phyloP scores from a whole-genome alignment of 1,140 invertebrate genomes.

The Papilio dardanus region DNA sequence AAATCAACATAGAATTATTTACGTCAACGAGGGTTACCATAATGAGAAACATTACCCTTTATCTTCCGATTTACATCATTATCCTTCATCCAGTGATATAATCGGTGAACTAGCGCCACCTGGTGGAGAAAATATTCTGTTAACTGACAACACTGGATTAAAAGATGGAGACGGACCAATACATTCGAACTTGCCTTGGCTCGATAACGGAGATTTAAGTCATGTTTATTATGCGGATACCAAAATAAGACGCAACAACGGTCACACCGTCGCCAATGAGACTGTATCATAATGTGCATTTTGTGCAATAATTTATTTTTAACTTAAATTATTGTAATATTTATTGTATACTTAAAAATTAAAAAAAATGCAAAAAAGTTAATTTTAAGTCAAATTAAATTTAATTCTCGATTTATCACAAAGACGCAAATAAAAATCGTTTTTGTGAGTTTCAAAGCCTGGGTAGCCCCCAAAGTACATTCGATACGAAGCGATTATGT shows the following conservation, averaged over 20 bases:
- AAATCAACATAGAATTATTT: slow-evolving; percentile 74
- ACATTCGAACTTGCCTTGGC: slow-evolving; percentile 26
- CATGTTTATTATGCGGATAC: slow-evolving; percentile 22
- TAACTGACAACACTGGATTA: slow-evolving; percentile 14
- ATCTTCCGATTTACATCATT: slow-evolving; percentile 40
- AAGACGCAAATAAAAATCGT: no score
- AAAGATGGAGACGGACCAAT: slow-evolving; percentile 19
- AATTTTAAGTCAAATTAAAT: no score
- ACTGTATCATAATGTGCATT: slow-evolving; percentile 10
- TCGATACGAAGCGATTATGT: no score
- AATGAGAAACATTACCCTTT: slow-evolving; percentile 56
- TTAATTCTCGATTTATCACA: no score
- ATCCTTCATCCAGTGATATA: not conserved
- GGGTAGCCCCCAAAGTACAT: no score
- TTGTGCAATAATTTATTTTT: not conserved
- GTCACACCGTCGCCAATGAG: not conserved
- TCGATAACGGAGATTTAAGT: slow-evolving; percentile 25
- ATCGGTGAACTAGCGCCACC: not conserved
- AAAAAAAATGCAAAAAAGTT: no score
- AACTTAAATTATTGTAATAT: slow-evolving; percentile 2
- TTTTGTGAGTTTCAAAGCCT: no score
- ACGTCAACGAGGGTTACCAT: slow-evolving; percentile 75
- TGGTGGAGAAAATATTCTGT: slow-evolving; percentile 17
- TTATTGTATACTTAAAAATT: no score
- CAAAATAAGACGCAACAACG: slow-evolving; percentile 21